Percentiles rank a stretch among this genome's conserved stretches.
These are phyloP conservation scores for Thomomys bottae DNA, from an alignment of 2,113 vertebrate species.

Conservation along the genomic window DNA sequence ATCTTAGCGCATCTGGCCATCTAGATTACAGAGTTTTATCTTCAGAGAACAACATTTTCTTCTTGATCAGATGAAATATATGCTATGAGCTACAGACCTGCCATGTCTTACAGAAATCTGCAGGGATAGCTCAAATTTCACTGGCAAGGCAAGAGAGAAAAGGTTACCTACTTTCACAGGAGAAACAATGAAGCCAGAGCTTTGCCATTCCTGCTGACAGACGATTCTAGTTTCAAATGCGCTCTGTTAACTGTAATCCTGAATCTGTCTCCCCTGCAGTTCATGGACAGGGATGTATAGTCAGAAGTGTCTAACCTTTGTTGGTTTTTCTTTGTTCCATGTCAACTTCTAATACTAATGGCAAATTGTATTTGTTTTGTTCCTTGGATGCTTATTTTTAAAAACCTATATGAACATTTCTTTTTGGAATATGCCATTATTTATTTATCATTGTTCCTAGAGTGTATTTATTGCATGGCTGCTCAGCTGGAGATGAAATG, in stretches of 20 bases:
- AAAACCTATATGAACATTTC: neutral
- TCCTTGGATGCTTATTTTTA: neutral
- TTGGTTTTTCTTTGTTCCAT: neutral
- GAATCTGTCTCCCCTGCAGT: neutral
- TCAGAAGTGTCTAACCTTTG: accelerated
- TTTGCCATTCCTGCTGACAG: neutral
- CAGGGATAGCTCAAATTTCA: neutral
- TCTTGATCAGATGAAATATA: slow-evolving; percentile 43
- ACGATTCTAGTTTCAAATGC: accelerated
- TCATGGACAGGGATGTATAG: accelerated
- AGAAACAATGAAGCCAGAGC: neutral
- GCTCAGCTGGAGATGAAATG: slow-evolving; percentile 71
- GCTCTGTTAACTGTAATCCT: neutral
- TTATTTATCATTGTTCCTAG: slow-evolving; percentile 80
- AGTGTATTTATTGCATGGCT: slow-evolving; percentile 64
- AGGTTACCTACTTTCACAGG: neutral
- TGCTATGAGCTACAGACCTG: slow-evolving; percentile 32
- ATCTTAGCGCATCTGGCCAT: neutral
- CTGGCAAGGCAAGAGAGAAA: neutral
- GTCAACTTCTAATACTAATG: neutral
- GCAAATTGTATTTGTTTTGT: slow-evolving; percentile 13
- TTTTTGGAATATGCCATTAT: slow-evolving; percentile 73
- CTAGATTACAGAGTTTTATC: slow-evolving; percentile 56
- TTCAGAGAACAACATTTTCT: slow-evolving; percentile 27
- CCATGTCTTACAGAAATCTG: neutral